phyloP scores from a whole-genome alignment of 1,140 invertebrate genomes.

The Apis cerana region DNA sequence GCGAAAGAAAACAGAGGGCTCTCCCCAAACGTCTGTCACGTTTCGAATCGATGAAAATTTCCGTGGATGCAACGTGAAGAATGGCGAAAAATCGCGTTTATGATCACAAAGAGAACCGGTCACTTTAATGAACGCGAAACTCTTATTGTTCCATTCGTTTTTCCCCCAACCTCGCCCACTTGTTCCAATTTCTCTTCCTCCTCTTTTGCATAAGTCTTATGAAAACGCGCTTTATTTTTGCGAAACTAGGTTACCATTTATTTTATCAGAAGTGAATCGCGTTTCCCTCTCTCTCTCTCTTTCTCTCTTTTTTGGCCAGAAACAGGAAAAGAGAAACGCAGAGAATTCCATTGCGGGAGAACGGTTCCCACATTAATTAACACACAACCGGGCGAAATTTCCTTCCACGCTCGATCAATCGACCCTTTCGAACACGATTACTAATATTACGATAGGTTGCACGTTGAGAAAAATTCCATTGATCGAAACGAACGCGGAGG shows the following conservation, averaged over 20 bases:
- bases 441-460: no score
- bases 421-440: not conserved
- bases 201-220: not conserved
- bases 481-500: not conserved
- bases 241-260: conserved; percentile 35
- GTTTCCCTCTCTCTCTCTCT: not conserved
- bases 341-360: not conserved
- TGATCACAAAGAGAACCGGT: not conserved
- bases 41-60: no score
- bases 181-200: not conserved
- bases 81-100: no score
- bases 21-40: no score
- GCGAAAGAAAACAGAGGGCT: not conserved
- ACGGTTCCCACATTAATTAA: conserved; percentile 25
- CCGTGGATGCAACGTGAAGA: no score
- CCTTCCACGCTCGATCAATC: not conserved
- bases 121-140: conserved; percentile 12
- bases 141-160: not conserved
- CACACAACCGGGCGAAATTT: conserved; percentile 6
- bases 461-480: not conserved
- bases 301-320: no score
- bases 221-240: conserved; percentile 10
- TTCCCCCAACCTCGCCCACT: not conserved
- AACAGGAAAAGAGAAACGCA: not conserved
- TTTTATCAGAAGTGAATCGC: not conserved